These are phyloP conservation scores for Psilopogon haemacephalus DNA, from an alignment of 2,113 vertebrate species.

Conservation along the genomic window DNA sequence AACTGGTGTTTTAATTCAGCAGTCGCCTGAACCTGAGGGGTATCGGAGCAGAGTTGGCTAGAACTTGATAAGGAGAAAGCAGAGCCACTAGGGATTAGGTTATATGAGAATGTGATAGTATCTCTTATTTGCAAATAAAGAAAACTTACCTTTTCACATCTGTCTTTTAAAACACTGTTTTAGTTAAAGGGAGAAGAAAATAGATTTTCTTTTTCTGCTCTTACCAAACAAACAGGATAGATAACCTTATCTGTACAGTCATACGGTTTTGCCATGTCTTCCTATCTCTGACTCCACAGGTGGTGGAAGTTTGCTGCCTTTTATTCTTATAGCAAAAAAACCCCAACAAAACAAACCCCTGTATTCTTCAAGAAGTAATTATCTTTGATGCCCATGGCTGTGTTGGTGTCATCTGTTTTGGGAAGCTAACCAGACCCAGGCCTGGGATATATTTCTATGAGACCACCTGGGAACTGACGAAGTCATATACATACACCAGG, in stretches of 20 bases:
- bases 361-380: not conserved
- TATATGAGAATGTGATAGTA: not conserved
- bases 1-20: not conserved
- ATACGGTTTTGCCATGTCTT: not conserved
- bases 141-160: not conserved
- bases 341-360: too few relatives aligned
- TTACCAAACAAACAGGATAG: not conserved
- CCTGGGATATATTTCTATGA: not conserved
- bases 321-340: not conserved
- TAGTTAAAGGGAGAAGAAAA: not conserved
- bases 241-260: not conserved
- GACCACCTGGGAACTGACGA: slow-evolving; percentile 42
- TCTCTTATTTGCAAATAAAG: not conserved
- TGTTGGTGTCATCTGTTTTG: not conserved
- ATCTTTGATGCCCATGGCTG: not conserved
- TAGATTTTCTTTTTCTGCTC: not conserved
- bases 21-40: not conserved
- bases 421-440: not conserved
- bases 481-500: not conserved
- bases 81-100: not conserved
- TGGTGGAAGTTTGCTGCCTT: not conserved
- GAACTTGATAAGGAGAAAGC: not conserved
- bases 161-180: not conserved
- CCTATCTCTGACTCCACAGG: not conserved
- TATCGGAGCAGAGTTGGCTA: not conserved